Conservation (phyloP, 2,888 invertebrate genomes). For the Spilosoma lubricipeda region DNA sequence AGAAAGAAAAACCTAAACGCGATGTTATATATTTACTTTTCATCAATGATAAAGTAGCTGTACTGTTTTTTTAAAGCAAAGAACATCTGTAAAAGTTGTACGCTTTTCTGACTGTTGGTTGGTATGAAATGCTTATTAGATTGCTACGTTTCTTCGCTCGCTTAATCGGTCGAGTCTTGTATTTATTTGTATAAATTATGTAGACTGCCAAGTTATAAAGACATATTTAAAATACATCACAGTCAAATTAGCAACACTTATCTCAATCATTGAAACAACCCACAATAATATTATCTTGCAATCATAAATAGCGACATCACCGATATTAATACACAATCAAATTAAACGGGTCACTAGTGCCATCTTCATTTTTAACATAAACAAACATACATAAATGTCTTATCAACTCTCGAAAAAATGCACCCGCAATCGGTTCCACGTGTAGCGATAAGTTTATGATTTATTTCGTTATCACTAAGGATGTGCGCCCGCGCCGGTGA, state of each 20-base stretch:
- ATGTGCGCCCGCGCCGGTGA: constrained; percentile 8
- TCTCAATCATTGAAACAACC: background rate
- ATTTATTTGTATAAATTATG: no score
- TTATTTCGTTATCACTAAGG: constrained; percentile 9
- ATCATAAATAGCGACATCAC: background rate
- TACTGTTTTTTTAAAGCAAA: no score
- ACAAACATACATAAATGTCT: background rate
- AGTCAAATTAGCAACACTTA: background rate
- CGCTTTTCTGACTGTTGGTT: no score
- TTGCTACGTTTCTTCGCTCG: no score
- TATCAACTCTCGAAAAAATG: constrained; percentile 21
- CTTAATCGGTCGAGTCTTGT: no score
- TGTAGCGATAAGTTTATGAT: constrained; percentile 23
- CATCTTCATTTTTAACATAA: background rate
- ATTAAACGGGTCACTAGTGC: constrained; percentile 5
- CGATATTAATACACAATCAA: background rate
- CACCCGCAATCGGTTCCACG: constrained; percentile 23
- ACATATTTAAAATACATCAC: no score
- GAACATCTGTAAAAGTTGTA: no score
- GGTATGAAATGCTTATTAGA: no score
- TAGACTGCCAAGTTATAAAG: no score
- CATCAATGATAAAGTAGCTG: no score
- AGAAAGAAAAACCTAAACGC: no score
- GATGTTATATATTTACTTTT: no score
- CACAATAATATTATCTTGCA: background rate